Base-by-base conservation (phyloP, 92 coral and sea anemone species). In the Porites cylindrica region DNA sequence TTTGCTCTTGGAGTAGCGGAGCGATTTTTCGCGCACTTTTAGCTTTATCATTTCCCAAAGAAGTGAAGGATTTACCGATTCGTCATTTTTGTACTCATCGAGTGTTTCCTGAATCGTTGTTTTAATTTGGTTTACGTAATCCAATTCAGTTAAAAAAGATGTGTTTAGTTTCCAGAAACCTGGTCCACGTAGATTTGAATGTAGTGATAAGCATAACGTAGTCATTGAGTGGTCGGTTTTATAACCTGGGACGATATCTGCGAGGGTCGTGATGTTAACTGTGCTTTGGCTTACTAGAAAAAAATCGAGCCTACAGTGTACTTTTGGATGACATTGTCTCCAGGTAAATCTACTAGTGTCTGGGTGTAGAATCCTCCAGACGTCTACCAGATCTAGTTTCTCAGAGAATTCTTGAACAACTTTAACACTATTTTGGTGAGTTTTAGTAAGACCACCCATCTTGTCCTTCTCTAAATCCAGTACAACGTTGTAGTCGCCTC, bases 401-500 rank as follows among this genome's bases (percentile, higher is more conserved):
- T 66, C 77, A 63, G 73, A 84, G n/a, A n/a, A n/a, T n/a, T n/a
- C n/a, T n/a, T n/a, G n/a, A n/a, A n/a, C n/a, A n/a, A n/a, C n/a
- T n/a, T n/a, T n/a, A n/a, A n/a, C n/a, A n/a, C n/a, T n/a, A n/a
- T n/a, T n/a, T n/a, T n/a, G n/a, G n/a, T n/a, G n/a, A n/a, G n/a
- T n/a, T n/a, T n/a, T n/a, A n/a, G n/a, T n/a, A n/a, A n/a, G n/a
- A n/a, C n/a, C n/a, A n/a, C n/a, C n/a, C n/a, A n/a, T n/a, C n/a
- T n/a, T n/a, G n/a, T n/a, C n/a, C n/a, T n/a, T n/a, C n/a, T n/a
- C n/a, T n/a, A n/a, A n/a, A n/a, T n/a, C n/a, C n/a, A n/a, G n/a
- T n/a, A n/a, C n/a, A n/a, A n/a, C 61, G 53, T 83, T 72, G 13
- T 47, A 83, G 32, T 83, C 81, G 17, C 87, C 87, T 32, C 87